Percentiles rank a stretch among this genome's conserved stretches.
Conservation (phyloP, 2,888 invertebrate species). For the Brachyptera risi region DNA sequence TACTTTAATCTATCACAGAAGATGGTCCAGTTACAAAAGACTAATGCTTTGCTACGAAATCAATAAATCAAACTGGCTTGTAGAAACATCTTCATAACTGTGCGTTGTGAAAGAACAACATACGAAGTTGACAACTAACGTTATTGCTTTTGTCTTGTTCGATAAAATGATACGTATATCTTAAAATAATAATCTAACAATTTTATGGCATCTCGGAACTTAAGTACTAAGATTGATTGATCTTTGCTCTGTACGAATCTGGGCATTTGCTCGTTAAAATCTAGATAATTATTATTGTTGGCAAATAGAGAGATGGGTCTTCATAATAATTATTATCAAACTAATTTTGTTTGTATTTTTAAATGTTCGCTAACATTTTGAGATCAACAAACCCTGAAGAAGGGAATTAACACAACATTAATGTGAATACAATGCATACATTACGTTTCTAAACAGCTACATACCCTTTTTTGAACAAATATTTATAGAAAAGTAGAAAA, state of each 20-base stretch:
- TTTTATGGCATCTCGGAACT: conserved; percentile 7
- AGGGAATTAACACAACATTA: conserved; percentile 25
- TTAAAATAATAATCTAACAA: background rate
- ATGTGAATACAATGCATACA: conserved; percentile 22
- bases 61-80: too few species aligned
- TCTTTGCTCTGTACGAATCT: background rate
- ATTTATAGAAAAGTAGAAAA: background rate
- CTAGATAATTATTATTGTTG: background rate
- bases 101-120: background rate
- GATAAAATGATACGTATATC: background rate
- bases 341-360: background rate
- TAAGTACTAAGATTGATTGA: background rate
- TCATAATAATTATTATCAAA: background rate
- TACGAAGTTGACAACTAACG: background rate
- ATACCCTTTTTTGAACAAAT: background rate
- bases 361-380: conserved; percentile 31
- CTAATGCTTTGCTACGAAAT: background rate
- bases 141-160: too few species aligned
- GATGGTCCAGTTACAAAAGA: background rate
- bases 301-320: background rate
- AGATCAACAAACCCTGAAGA: conserved; percentile 32
- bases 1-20: conserved; percentile 1
- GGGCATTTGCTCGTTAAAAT: background rate
- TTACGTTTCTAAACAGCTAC: background rate
- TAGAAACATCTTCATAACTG: background rate